A percentile compares a stretch with the other conserved stretches of the same genome.
phyloP scores from a whole-genome alignment of 2,888 invertebrate genomes.

The Diarsia mendica region DNA sequence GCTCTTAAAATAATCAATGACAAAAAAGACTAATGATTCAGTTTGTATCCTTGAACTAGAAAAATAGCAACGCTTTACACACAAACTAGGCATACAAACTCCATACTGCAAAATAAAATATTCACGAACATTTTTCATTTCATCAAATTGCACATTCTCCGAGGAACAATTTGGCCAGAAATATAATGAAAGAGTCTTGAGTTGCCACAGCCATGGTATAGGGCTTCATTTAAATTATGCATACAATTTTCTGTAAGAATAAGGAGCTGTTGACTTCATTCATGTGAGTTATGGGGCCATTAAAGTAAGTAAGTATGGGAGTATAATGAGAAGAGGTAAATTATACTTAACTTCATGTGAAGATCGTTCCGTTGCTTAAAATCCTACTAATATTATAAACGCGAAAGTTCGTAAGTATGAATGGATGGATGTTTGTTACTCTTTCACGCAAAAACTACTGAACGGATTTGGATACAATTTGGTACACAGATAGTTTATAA shows the following conservation, averaged over 20 bases:
- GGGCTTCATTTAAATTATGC: constrained; percentile 26
- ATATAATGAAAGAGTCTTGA: constrained; percentile 33
- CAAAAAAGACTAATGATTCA: not conserved
- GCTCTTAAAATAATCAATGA: not conserved
- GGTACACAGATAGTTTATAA: no score
- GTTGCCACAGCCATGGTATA: not conserved
- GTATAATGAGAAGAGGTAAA: not conserved
- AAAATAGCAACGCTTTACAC: not conserved
- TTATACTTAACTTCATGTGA: not conserved
- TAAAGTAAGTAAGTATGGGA: not conserved
- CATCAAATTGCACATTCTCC: constrained; percentile 36
- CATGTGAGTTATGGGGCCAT: constrained; percentile 5
- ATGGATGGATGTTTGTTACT: no score
- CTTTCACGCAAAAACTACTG: no score
- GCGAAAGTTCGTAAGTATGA: no score
- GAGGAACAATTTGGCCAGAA: constrained; percentile 33
- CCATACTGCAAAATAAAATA: constrained; percentile 28
- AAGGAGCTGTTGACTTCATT: constrained; percentile 1
- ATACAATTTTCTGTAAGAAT: constrained; percentile 12
- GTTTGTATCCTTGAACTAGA: no score
- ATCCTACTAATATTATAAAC: no score
- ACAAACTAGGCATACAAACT: not conserved
- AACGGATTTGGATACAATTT: no score
- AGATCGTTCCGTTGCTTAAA: not conserved
- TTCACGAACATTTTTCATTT: constrained; percentile 52